phyloP scores from a whole-genome alignment of 2,113 vertebrate species.

The Spheniscus mendiculus region DNA sequence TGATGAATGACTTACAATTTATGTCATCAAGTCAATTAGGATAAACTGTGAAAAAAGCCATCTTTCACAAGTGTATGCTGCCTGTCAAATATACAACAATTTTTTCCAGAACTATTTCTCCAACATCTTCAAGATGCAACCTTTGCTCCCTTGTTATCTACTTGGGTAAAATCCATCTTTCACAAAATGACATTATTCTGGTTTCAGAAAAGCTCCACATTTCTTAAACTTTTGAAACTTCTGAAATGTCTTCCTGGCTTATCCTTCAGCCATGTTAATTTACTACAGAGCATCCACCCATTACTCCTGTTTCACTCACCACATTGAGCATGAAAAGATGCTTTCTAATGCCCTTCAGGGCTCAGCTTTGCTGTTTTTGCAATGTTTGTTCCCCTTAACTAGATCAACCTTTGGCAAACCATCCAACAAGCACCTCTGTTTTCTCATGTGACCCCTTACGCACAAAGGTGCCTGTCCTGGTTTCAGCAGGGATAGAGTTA shows the following conservation, averaged over 20 bases:
- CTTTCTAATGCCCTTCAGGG: background rate
- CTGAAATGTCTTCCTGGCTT: background rate
- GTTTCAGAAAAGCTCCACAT: background rate
- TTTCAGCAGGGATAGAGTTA: too few relatives aligned
- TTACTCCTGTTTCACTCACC: background rate
- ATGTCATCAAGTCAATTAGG: background rate
- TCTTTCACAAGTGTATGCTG: background rate
- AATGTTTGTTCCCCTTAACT: background rate
- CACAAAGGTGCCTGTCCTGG: background rate
- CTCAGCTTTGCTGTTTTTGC: background rate
- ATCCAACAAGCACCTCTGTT: background rate
- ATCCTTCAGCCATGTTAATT: background rate
- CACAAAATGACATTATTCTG: background rate
- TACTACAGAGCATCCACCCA: background rate
- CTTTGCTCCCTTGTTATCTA: background rate
- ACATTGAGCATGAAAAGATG: background rate
- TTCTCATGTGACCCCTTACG: rapidly evolving
- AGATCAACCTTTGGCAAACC: background rate
- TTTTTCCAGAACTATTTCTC: background rate
- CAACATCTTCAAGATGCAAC: background rate
- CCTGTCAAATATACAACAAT: background rate
- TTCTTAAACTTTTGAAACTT: background rate
- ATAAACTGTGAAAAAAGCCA: background rate
- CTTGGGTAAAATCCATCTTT: background rate
- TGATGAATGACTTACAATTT: background rate